Evolutionary conservation across 2,113 vertebrate species (phyloP).

Genomic region (Falco punctatus): DNA sequence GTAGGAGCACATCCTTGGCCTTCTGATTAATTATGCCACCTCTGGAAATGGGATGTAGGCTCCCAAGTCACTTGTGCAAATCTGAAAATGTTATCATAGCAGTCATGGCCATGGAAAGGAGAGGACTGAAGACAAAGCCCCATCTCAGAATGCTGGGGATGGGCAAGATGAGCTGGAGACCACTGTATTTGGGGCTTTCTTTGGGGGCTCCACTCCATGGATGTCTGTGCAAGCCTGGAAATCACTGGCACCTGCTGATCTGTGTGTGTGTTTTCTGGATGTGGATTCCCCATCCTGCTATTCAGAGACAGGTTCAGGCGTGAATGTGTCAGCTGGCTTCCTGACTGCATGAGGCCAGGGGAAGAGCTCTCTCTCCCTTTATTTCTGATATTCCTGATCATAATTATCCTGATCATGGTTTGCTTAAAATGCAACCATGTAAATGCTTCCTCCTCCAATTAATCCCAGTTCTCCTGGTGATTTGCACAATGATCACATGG

Average conservation of each 20-base stretch:
- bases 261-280: background rate
- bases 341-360: background rate
- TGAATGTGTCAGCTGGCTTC: background rate
- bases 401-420: background rate
- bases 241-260: background rate
- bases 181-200: background rate
- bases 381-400: background rate
- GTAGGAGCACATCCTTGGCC: background rate
- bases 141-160: background rate
- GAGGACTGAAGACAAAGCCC: background rate
- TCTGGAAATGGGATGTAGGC: background rate
- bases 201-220: background rate
- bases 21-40: background rate
- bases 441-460: background rate
- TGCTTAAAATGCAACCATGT: background rate
- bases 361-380: background rate
- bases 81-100: rapidly evolving
- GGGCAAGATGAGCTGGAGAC: background rate
- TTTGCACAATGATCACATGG: background rate
- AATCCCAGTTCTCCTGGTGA: background rate
- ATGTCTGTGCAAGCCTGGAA: background rate
- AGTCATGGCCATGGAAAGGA: background rate
- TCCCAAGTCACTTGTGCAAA: background rate
- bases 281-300: background rate
- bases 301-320: background rate